Base-by-base conservation (phyloP, 2,888 invertebrate species). In the Rhimphoctona megacephalus region DNA sequence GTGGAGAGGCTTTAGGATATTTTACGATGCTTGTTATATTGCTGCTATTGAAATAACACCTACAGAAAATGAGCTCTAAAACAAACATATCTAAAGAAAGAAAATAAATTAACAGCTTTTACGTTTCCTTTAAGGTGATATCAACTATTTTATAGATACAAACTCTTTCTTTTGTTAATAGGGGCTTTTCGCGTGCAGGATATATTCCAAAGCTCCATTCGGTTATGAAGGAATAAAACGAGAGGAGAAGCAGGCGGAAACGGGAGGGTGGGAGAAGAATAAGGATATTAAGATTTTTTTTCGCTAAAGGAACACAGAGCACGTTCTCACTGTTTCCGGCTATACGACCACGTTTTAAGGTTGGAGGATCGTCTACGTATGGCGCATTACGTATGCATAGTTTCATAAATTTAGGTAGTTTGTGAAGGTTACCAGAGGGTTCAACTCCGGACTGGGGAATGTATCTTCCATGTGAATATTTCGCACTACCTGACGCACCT, bases 311-410 rank as follows among this genome's bases (percentile, higher is more conserved):
- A 78, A 33, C 17, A 46, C 69, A 43, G 57, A 39, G 36, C 83
- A 81, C 83, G 85, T 86, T 81, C 57, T 30, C 52, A 73, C 52
- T 61, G 57, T 79, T 85, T 79, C 69, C 69, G 73, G 69, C 66
- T 67, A 64, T 69, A 78, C 72, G 76, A 67, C 57, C 72, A 73
- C 81, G 81, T 54, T 83, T 83, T 86, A 81, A 72, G 83, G 81
- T 64, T 61, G 67, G 83, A 69, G 73, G 76, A 77, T 86, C 80
- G 72, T 83, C 57, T 77, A 80, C 81, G 74, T 89, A 85, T 74
- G 81, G 83, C 76, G 86, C 76, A 89, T 89, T 89, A 88, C 86
- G 87, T 89, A 89, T 89, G 87, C 89, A 89, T 89, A 86, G 89
- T 86, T 88, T 85, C 87, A 87, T 89, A 88, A 89, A 89, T 89